These are phyloP conservation scores for Tetanocera ferruginea DNA, from an alignment of 2,888 invertebrate genomes.

Conservation along the genomic window DNA sequence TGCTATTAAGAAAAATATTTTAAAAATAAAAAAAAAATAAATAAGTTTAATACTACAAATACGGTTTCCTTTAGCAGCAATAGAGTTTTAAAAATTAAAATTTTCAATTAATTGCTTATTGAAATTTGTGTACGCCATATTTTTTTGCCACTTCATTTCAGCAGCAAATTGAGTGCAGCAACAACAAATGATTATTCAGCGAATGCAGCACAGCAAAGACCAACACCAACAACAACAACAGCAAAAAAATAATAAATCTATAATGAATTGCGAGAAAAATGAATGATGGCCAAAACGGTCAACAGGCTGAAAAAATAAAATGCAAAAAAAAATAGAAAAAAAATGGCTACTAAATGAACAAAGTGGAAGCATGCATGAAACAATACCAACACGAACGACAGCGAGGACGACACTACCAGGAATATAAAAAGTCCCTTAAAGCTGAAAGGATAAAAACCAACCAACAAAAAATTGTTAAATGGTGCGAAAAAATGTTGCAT, in stretches of 20 bases:
- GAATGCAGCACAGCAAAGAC: not conserved
- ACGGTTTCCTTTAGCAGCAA: too few relatives aligned
- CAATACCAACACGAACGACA: not conserved
- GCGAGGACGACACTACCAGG: too few relatives aligned
- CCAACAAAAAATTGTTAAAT: slow-evolving; percentile 4
- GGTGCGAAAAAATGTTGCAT: slow-evolving; percentile 26
- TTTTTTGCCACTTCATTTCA: slow-evolving; percentile 25
- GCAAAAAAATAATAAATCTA: not conserved
- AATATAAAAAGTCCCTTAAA: not conserved
- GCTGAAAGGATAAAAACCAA: not conserved
- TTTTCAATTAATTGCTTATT: too few relatives aligned
- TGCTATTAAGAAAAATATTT: too few relatives aligned
- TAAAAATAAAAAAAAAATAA: too few relatives aligned
- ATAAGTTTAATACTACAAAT: too few relatives aligned
- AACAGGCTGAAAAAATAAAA: not conserved
- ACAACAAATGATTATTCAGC: slow-evolving; percentile 1
- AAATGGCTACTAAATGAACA: not conserved
- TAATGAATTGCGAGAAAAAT: slow-evolving; percentile 23
- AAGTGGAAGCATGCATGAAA: not conserved
- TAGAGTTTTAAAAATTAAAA: too few relatives aligned
- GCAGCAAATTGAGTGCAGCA: slow-evolving; percentile 8
- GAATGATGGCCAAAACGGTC: slow-evolving; percentile 22
- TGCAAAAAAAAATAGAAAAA: not conserved
- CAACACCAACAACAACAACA: not conserved
- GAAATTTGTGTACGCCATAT: not conserved